Evolutionary conservation across 2,797 vertebrate genomes (phyloP), one percentile per base, ranked within the genome.

Genomic region (Myripristis jacobus): DNA sequence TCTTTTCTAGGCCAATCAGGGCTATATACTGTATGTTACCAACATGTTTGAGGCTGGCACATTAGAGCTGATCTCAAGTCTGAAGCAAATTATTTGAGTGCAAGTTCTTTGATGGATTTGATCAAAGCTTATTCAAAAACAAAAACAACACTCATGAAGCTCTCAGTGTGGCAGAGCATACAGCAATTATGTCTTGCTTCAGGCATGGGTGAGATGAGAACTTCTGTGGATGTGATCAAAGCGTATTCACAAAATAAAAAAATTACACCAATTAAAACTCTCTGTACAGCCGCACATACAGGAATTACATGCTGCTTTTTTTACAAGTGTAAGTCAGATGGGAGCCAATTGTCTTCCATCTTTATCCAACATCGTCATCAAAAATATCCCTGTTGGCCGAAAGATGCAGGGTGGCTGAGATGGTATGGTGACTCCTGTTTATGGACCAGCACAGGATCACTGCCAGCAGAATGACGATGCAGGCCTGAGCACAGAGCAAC

Each of bases 391-490:
- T 3, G 13, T n/a, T 21, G 44, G 51, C 66, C 43, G 27, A 19
- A 25, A 73, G 34, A 63, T 24, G 48, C 27, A 65, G 68, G 64
- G 71, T 75, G 79, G 69, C 60, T 78, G 34, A 80, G 55, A 54
- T 71, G 57, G 38, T 46, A 77, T 27, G 50, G 57, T 29, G 2
- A 7, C 75, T 21, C 53, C 67, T 18, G 24, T 75, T 84, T 69
- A 77, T 67, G 72, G 68, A 73, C 82, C 72, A 85, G 58, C 74
- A 62, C 56, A 77, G 63, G 73, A 87, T 41, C 64, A 63, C 63
- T 38, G 54, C 73, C 63, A 70, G 70, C 55, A 67, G 67, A 77
- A 76, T 70, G 75, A 70, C 57, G 50, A 10, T 29, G 31, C 66
- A 70, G 65, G 66, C 54, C 80, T 87, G 76, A 69, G 34, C 83